Base-by-base conservation (phyloP, 2,888 invertebrate genomes). In the Icerya purchasi region DNA sequence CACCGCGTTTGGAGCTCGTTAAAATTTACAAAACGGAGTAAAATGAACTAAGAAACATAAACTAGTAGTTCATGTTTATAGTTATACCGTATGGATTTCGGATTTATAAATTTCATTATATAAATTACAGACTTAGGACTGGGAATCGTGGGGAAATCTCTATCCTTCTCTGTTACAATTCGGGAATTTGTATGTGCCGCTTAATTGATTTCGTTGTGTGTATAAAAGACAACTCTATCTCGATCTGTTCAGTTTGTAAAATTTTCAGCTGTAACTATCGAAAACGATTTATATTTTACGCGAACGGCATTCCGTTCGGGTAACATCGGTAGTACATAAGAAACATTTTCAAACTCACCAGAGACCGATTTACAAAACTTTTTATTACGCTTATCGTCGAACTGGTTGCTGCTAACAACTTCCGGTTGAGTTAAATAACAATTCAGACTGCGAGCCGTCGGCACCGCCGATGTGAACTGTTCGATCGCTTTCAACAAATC, bases 401-500 rank as follows among this genome's bases (percentile, higher is more conserved):
- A 49, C 53, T 52, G 54, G 22, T 49, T 53, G 18, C 36, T 22
- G 14, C 24, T 54, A 18, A 36, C 53, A 36, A 22, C 21, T 22
- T 36, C 22, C 18, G 59, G 59, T 21, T 51, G 50, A 51, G 50
- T n/a, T n/a, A n/a, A n/a, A n/a, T n/a, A n/a, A n/a, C n/a, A n/a
- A n/a, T n/a, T n/a, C n/a, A n/a, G n/a, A n/a, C n/a, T n/a, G n/a
- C n/a, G n/a, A n/a, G n/a, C n/a, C n/a, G n/a, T n/a, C n/a, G n/a
- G n/a, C n/a, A n/a, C 36, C 8, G 5, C 36, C 36, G 68, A 66
- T 21, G 76, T 70, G 68, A 90, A 88, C 68, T 90, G 89, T 69
- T 91, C 90, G 58, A 92, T 89, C 5, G 91, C 87, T 66, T 86
- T 86, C 18, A 92, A 77, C 55, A 94, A 73, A 69, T 96, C 93